Percentiles rank a stretch among this genome's conserved stretches.
Evolutionary conservation across 2,113 vertebrate genomes (phyloP).

Genomic region (Poeciliopsis turrubarensis): DNA sequence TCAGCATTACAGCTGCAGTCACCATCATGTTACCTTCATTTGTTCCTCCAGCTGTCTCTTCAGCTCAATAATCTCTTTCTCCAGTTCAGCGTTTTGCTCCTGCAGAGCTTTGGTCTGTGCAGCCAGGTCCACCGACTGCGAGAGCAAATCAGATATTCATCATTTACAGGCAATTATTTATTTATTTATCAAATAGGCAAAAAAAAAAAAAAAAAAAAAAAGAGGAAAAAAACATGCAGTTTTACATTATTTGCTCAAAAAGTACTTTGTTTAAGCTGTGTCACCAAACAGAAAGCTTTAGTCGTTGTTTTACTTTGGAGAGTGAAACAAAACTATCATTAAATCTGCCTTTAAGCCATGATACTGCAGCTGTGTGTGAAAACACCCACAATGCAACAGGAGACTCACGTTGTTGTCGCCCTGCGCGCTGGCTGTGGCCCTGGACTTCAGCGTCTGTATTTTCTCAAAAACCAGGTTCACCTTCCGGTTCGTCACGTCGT

Average conservation of each 20-base stretch:
- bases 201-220: too few species aligned
- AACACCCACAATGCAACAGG: not conserved
- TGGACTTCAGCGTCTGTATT: conserved; percentile 97
- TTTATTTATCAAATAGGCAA: not conserved
- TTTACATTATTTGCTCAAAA: too few species aligned
- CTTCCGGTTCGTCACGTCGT: conserved; percentile 93
- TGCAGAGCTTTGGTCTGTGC: conserved; percentile 85
- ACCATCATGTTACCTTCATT: conserved; percentile 78
- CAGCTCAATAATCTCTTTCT: conserved; percentile 83
- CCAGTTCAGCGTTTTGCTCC: conserved; percentile 87
- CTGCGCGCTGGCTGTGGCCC: conserved; percentile 84
- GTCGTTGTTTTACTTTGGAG: not conserved
- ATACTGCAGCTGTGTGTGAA: not conserved
- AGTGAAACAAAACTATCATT: not conserved
- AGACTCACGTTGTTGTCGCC: conserved; percentile 78
- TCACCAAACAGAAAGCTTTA: not conserved
- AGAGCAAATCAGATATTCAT: conserved; percentile 20
- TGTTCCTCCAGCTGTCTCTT: conserved; percentile 86
- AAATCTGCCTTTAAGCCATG: not conserved
- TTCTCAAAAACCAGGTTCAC: conserved; percentile 99
- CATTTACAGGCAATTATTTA: not conserved
- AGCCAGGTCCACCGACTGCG: conserved; percentile 79
- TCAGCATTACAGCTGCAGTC: conserved; percentile 3
- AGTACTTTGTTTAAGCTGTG: too few species aligned
- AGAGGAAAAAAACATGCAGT: too few species aligned